Base-by-base conservation (phyloP, 2,113 vertebrate genomes). In the Cochlearius cochlearius region DNA sequence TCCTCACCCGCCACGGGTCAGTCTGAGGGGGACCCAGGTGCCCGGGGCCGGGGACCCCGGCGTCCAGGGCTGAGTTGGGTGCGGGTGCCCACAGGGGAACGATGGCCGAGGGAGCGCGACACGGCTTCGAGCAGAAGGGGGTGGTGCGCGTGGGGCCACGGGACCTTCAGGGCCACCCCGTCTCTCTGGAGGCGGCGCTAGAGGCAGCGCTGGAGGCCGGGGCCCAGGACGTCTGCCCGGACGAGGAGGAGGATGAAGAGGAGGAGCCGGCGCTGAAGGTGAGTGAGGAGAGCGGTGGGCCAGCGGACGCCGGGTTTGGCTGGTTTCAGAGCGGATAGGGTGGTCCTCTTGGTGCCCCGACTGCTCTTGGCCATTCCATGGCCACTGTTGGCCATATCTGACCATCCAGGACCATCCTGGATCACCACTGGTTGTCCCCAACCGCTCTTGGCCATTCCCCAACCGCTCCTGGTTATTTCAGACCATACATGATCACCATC, bases 271-370 rank as follows among this genome's bases (percentile, higher is more conserved):
- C 22, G 2, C 50, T 85, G 59, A 85, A 85, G 82, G 82, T 73
- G 68, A 38, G 68, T 15, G 67, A 41, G 67, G n/a, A 32, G 12
- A 16, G 41, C 1, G 6, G 27, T 26, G 36, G 47, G 36, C 10
- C 1, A 3, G 17, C 0, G 5, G 59, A 30, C 1, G 9, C 16
- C 4, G 59, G 38, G 38, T 13, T 55, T 7, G 58, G 45, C 26
- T 36, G 73, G 36, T 53, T 55, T 43, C 4, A 12, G 73, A 18
- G 39, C 1, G 1, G 75, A 4, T 13, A 19, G 7, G 25, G 32
- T 11, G 39, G 20, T 20, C n/a, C 9, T 47, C 52, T 47, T 11
- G 41, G 27, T 26, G 10, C 29, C 59, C 39, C 1, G 6, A 21
- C 39, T 9, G 32, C 39, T 45, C 39, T 45, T 58, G 39, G 52